phyloP scores from a whole-genome alignment of 2,113 vertebrate species.

The Aldabrachelys gigantea region DNA sequence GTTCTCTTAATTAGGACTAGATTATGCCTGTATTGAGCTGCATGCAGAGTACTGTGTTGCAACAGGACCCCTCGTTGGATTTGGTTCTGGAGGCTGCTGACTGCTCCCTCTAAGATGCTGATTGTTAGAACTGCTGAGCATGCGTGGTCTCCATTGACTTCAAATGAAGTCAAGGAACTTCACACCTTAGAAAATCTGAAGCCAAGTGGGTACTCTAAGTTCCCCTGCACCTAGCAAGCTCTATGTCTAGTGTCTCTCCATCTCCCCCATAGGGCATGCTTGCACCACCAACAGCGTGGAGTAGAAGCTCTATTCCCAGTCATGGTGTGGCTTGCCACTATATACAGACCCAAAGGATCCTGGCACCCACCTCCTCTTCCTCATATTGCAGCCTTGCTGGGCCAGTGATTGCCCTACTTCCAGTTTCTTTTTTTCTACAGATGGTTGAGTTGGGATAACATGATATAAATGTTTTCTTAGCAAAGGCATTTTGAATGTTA shows the following conservation, averaged over 20 bases:
- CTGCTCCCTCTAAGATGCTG: neutral
- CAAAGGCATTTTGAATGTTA: neutral
- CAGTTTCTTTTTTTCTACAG: neutral
- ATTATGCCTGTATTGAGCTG: neutral
- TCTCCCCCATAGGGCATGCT: neutral
- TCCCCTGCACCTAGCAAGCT: neutral
- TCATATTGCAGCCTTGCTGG: neutral
- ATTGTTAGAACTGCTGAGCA: neutral
- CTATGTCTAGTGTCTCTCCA: neutral
- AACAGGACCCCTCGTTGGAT: accelerated
- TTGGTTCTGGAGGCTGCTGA: neutral
- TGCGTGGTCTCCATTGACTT: neutral
- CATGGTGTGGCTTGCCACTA: neutral
- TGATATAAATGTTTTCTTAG: neutral
- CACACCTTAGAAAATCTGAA: neutral
- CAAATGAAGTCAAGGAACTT: neutral
- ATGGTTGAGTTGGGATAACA: neutral
- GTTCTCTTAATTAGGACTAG: neutral
- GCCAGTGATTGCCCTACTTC: neutral
- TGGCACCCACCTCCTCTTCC: neutral
- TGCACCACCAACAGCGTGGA: neutral
- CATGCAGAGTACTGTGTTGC: neutral
- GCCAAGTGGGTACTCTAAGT: neutral
- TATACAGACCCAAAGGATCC: neutral
- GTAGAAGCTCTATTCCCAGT: neutral